These are phyloP conservation scores for Cheiracanthium punctorium DNA, from an alignment of 2,888 invertebrate species.

Conservation along the genomic window DNA sequence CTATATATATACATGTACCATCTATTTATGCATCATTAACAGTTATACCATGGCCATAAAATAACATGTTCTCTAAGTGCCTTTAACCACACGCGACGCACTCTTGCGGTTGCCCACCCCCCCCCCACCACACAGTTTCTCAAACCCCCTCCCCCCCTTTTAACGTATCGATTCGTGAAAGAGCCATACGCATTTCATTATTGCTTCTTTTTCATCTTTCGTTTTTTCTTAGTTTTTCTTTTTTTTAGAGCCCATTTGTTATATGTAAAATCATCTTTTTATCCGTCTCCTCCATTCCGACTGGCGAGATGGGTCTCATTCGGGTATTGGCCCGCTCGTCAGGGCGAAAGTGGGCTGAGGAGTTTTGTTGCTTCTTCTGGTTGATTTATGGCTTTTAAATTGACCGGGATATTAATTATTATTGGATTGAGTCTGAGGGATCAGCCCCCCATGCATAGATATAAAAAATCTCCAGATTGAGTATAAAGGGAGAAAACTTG, in stretches of 20 bases:
- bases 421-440: no score
- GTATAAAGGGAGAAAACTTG: no score
- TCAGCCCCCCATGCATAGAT: no score
- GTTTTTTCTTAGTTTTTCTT: conserved; percentile 16
- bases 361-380: neutral
- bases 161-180: conserved; percentile 35
- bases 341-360: conserved; percentile 26
- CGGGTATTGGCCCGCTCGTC: conserved; percentile 14
- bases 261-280: conserved; percentile 67
- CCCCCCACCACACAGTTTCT: neutral
- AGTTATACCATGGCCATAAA: conserved; percentile 8
- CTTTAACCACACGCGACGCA: conserved; percentile 9
- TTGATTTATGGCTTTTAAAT: neutral
- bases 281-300: conserved; percentile 63
- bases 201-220: conserved; percentile 22
- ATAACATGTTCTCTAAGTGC: conserved; percentile 15
- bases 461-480: no score
- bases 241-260: conserved; percentile 51
- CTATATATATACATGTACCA: conserved; percentile 7
- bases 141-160: neutral
- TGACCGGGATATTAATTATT: neutral
- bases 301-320: conserved; percentile 40
- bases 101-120: neutral
- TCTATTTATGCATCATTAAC: conserved; percentile 10
- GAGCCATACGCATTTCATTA: conserved; percentile 61